Base-by-base conservation (phyloP, 2,113 vertebrate species). In the Microtus ochrogaster region DNA sequence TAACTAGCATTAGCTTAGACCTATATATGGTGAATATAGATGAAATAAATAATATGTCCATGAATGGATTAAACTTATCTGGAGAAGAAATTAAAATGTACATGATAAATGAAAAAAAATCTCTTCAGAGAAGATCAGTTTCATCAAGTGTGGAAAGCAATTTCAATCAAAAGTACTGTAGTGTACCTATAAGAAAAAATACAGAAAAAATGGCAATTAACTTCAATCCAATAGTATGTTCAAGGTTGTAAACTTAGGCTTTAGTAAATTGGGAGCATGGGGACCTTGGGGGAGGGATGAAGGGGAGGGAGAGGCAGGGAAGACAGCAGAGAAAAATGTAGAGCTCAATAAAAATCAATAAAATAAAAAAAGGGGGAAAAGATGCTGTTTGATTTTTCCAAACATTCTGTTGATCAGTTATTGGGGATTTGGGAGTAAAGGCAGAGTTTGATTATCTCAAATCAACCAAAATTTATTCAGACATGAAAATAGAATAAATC, bases 71-170 rank as follows among this genome's bases (percentile, higher is more conserved):
- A 63, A 74, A 65, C 79, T 89, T 49, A 44, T 89, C 28, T 28
- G 78, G 6, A 70, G 22, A 96, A 22, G 61, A 97, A 92, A 94
- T 74, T 68, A 44, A 95, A 93, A 93, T 89, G 7, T 39, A 72
- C 13, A 33, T 7, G 21, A 96, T 73, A 95, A 88, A 2, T 70
- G 2, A 96, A 58, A 58, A 21, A 95, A 94, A 83, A 66, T 85
- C 5, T 94, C 61, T 84, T 84, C 86, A 39, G 72, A 65, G 49
- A 79, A 0, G 4, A 85, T 26, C 26, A 83, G 68, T 92, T 87
- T 87, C 22, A 79, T 41, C 63, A 91, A 74, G 6, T 81, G 6
- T 39, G 36, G 41, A 84, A 90, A 94, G 74, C 0, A 5, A 58
- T 30, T 96, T 39, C 21, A 86, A 36, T n/a, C 70, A 21, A 91